Evolutionary conservation across 1,140 invertebrate genomes (phyloP).

Genomic region (Lerema accius): DNA sequence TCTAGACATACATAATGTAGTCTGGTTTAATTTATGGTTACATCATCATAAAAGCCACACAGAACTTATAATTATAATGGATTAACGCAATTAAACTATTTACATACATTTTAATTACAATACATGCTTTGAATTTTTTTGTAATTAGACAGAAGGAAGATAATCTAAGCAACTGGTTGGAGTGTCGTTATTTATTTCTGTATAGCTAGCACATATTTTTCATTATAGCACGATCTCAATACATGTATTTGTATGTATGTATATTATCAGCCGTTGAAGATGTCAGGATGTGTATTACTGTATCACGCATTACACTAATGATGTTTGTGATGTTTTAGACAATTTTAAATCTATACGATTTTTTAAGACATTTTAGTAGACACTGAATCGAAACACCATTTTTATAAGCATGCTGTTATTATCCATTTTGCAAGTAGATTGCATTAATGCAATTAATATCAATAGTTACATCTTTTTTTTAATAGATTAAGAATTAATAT

Average conservation of each 20-base stretch:
- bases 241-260: slow-evolving; percentile 56
- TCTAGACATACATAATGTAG: too few relatives aligned
- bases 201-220: slow-evolving; percentile 53
- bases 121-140: too few relatives aligned
- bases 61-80: too few relatives aligned
- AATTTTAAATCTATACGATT: background rate
- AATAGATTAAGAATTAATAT: slow-evolving; percentile 5
- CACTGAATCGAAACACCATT: background rate
- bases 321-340: background rate
- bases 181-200: slow-evolving; percentile 27
- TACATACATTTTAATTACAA: too few relatives aligned
- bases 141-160: too few relatives aligned
- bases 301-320: background rate
- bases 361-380: background rate
- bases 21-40: too few relatives aligned
- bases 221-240: slow-evolving; percentile 75
- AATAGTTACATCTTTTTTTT: background rate
- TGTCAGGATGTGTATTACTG: slow-evolving; percentile 30
- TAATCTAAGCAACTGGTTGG: too few relatives aligned
- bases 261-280: slow-evolving; percentile 31
- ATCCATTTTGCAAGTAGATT: background rate
- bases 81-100: too few relatives aligned
- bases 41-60: too few relatives aligned
- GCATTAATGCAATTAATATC: background rate
- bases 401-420: background rate